Evolutionary conservation across 1,140 invertebrate genomes (phyloP), one percentile per base, ranked within the genome.

Genomic region (Hylaeus volcanicus): DNA sequence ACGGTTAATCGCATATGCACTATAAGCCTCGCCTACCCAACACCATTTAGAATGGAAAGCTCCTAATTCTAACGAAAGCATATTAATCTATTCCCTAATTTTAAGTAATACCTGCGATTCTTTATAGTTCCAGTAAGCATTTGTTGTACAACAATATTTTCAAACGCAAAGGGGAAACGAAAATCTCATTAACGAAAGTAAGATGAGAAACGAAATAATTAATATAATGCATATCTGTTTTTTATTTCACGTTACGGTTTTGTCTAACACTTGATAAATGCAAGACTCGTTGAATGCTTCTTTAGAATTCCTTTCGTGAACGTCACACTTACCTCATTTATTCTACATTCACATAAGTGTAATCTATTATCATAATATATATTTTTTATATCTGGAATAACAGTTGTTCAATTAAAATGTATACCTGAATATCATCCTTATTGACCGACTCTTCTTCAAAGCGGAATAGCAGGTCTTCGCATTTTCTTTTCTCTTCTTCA

Each of bases 391-490:
- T 56, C 56, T 71, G 66, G 1, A 53, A 71, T 53, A 48, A 26
- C n/a, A 41, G 12, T 41, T 14, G 14, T 55, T 39, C n/a, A 53
- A 43, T 63, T 9, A 53, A 43, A 37, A 63, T 48, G n/a, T 75
- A 83, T 94, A 98, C 97, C 95, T 98, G 96, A 90, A 97, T 94
- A 89, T 97, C 96, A 87, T 95, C 95, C 92, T 96, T 96, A 88
- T 94, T 94, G 85, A 98, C 95, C 48, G 95, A 96, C 87, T 98
- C 97, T 92, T 99, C 98, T 94, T 99, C 98, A 81, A 98, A 96
- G 58, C 96, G 95, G 90, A 99, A 99, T 89, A 98, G 95, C 65
- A 99, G 94, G 92, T 99, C 98, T 94, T 99, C 98, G 12, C 96
- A 95, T 92, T 97, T 98, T 88, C 97, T 96, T 88, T 95, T 96